Percentiles rank a stretch among this genome's conserved stretches.
These are phyloP conservation scores for Cephalotes varians DNA, from an alignment of 2,888 invertebrate genomes.

Conservation along the genomic window DNA sequence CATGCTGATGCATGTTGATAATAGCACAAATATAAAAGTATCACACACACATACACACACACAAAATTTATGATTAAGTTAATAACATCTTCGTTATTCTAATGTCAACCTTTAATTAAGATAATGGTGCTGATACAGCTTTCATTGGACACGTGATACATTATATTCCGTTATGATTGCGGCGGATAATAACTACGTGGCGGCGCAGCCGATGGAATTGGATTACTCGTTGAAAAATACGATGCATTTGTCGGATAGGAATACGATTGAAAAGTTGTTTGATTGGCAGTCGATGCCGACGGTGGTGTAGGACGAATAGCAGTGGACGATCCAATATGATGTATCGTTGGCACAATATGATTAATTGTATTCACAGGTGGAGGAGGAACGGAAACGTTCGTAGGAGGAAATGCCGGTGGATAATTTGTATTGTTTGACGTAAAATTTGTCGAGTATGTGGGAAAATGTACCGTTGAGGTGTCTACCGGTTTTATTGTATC, in stretches of 20 bases:
- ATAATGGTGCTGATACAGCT: conserved; percentile 45
- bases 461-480: conserved; percentile 78
- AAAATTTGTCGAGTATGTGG: conserved; percentile 80
- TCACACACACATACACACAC: conserved; percentile 51
- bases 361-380: conserved; percentile 82
- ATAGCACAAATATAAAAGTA: conserved; percentile 20
- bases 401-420: conserved; percentile 83
- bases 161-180: conserved; percentile 74
- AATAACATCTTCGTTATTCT: conserved; percentile 5
- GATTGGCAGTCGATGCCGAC: conserved; percentile 72
- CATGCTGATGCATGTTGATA: conserved; percentile 49
- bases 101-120: conserved; percentile 52
- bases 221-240: conserved; percentile 80
- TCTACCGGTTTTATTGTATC: conserved; percentile 81
- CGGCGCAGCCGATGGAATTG: conserved; percentile 78
- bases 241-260: conserved; percentile 81
- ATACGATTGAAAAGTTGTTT: conserved; percentile 78
- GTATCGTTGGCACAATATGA: conserved; percentile 81
- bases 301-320: conserved; percentile 78
- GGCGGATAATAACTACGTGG: conserved; percentile 82
- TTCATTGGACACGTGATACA: conserved; percentile 44
- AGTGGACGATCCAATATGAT: conserved; percentile 76
- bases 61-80: conserved; percentile 70
- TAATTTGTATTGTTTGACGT: conserved; percentile 77
- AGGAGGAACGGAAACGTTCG: conserved; percentile 83